Conservation (phyloP, 1,140 invertebrate species). For the Trichoplusia ni region DNA sequence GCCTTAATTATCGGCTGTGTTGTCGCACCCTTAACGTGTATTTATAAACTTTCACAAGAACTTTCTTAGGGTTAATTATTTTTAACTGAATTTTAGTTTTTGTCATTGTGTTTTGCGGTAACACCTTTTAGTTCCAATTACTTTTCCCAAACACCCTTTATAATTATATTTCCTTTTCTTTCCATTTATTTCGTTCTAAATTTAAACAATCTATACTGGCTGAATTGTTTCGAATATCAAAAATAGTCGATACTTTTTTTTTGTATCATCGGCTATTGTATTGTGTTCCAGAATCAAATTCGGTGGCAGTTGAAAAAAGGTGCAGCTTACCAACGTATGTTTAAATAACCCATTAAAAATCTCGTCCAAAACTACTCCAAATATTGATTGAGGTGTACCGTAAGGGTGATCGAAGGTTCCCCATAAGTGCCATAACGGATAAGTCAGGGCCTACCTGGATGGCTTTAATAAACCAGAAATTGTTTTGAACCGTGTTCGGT, state of each 20-base stretch:
- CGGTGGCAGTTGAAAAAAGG: neutral
- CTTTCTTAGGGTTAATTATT: constrained; percentile 56
- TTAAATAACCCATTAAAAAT: constrained; percentile 24
- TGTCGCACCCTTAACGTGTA: constrained; percentile 62
- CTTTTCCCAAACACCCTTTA: too few species aligned
- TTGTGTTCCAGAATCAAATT: neutral
- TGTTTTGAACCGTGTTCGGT: constrained; percentile 73
- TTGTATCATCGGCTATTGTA: too few species aligned
- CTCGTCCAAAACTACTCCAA: constrained; percentile 36
- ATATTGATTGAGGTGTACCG: constrained; percentile 57
- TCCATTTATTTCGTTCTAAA: neutral
- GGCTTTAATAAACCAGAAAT: constrained; percentile 75
- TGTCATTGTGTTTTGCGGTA: constrained; percentile 13
- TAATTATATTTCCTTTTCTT: neutral
- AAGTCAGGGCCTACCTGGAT: constrained; percentile 46
- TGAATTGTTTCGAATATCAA: too few species aligned
- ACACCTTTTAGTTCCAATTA: neutral
- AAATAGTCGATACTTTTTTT: too few species aligned
- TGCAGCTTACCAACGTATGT: constrained; percentile 18
- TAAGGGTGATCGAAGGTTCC: constrained; percentile 36
- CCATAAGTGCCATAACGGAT: constrained; percentile 29
- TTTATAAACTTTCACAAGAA: constrained; percentile 66
- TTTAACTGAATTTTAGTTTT: constrained; percentile 13
- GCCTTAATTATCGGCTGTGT: constrained; percentile 76
- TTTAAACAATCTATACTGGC: neutral